Conservation (phyloP, 1,140 invertebrate species). For the Hormaphis cornu region DNA sequence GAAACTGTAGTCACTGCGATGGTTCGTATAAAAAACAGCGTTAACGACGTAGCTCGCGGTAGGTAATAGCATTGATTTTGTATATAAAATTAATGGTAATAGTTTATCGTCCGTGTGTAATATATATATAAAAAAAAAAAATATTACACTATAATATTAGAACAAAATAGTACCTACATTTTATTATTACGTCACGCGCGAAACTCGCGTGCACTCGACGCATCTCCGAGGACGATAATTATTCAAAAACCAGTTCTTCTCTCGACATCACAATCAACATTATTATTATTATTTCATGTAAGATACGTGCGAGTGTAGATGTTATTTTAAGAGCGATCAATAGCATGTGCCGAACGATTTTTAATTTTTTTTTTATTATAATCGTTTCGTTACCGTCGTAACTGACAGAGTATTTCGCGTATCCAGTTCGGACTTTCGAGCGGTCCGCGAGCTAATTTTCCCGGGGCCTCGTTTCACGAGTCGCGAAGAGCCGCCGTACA, state of each 20-base stretch:
- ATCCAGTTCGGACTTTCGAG: not conserved
- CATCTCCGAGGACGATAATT: not conserved
- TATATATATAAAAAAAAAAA: too few species aligned
- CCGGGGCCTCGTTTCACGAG: not conserved
- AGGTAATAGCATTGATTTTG: too few species aligned
- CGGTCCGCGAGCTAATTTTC: conserved; percentile 10
- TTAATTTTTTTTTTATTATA: not conserved
- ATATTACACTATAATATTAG: too few species aligned
- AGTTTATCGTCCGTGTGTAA: too few species aligned
- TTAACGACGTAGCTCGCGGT: too few species aligned
- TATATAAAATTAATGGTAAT: too few species aligned
- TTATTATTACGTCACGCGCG: not conserved
- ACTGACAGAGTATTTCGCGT: not conserved
- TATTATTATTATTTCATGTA: not conserved
- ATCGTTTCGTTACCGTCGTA: not conserved
- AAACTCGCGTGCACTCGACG: not conserved
- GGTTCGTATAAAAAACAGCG: too few species aligned
- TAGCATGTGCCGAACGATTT: not conserved
- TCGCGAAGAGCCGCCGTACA: not conserved
- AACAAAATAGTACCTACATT: not conserved
- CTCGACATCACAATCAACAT: not conserved
- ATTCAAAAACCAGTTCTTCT: conserved; percentile 3
- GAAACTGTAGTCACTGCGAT: too few species aligned
- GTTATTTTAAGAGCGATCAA: not conserved
- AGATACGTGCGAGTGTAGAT: too few species aligned